Conservation (phyloP, 1,140 invertebrate species). For the Pachyrhynchus sulphureomaculatus region DNA sequence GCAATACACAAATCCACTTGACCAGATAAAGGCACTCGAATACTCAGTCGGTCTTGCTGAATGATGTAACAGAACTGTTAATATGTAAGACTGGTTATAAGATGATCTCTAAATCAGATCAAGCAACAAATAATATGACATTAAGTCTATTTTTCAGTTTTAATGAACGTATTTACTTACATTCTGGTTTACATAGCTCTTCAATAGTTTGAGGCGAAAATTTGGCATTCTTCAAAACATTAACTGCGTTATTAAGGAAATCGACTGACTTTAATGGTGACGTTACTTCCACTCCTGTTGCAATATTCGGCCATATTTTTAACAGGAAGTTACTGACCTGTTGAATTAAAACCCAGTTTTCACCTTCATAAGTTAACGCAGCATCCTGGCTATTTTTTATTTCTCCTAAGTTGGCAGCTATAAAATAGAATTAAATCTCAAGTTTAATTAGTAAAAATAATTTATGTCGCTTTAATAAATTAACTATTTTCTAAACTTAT, state of each 20-base stretch:
- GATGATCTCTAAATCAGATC: no score
- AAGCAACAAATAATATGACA: no score
- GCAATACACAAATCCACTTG: no score
- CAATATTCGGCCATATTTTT: slow-evolving; percentile 59
- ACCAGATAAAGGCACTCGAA: no score
- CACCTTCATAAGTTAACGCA: slow-evolving; percentile 92
- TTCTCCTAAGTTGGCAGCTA: slow-evolving; percentile 75
- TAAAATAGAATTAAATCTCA: slow-evolving; percentile 16
- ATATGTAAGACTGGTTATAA: slow-evolving; percentile 18
- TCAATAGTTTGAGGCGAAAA: slow-evolving; percentile 54
- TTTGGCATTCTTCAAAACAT: slow-evolving; percentile 55
- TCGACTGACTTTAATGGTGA: slow-evolving; percentile 65
- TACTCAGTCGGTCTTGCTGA: no score
- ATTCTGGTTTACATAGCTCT: slow-evolving; percentile 58
- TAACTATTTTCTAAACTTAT: no score
- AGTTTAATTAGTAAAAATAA: no score
- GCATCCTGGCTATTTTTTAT: slow-evolving; percentile 87
- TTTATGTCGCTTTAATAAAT: no score
- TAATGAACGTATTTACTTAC: no score
- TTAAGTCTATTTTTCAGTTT: no score
- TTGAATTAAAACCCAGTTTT: slow-evolving; percentile 92
- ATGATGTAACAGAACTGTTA: no score
- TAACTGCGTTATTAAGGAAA: slow-evolving; percentile 59
- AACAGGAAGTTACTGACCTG: slow-evolving; percentile 91
- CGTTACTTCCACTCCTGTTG: slow-evolving; percentile 50